Percentiles rank a stretch among this genome's conserved stretches.
These are phyloP conservation scores for Ahaetulla prasina DNA, from an alignment of 2,113 vertebrate genomes.

Conservation along the genomic window DNA sequence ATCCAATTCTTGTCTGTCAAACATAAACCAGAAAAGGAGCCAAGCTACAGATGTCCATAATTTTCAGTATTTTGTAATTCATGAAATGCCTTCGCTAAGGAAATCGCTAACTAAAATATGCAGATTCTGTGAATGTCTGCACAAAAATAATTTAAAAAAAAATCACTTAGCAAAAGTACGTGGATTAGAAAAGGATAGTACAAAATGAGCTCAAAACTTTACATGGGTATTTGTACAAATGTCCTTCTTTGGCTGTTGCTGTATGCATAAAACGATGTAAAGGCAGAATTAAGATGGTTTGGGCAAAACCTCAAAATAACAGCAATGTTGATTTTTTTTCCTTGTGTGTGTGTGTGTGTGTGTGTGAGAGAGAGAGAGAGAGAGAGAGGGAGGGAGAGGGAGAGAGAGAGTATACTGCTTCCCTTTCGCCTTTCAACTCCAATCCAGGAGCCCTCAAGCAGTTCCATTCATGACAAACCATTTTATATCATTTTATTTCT, in stretches of 20 bases:
- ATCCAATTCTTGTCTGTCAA: neutral
- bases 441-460: no score
- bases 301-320: neutral
- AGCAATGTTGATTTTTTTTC: neutral
- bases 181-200: neutral
- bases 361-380: no score
- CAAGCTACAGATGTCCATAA: neutral
- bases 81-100: neutral
- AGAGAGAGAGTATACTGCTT: no score
- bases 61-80: neutral
- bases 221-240: neutral
- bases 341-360: no score
- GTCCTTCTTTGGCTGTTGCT: neutral
- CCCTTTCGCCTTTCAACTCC: no score
- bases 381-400: no score
- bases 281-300: neutral
- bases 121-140: neutral
- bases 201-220: neutral
- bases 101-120: neutral
- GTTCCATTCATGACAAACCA: no score
- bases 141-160: neutral
- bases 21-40: neutral
- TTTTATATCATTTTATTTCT: no score
- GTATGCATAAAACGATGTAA: neutral
- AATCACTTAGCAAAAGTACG: neutral